Evolutionary conservation across 2,888 invertebrate species (phyloP).

Genomic region (Sinodicranocentrus sp.): DNA sequence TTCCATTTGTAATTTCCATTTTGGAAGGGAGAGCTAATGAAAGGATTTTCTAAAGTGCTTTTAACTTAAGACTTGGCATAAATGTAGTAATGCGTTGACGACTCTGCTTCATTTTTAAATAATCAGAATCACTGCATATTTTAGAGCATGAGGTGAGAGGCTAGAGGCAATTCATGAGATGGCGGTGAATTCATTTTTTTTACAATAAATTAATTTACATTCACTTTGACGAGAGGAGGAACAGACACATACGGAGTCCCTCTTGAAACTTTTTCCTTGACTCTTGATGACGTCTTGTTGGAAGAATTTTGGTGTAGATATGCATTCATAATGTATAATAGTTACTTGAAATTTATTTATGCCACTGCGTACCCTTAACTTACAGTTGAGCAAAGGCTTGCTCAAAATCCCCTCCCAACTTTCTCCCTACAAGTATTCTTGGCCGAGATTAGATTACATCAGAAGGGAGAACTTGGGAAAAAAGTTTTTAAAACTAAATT

Average conservation of each 20-base stretch:
- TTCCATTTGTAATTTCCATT: not conserved
- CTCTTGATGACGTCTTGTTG: too few species aligned
- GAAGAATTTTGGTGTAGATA: too few species aligned
- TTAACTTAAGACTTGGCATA: not conserved
- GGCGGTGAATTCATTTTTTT: not conserved
- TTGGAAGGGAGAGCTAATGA: constrained; percentile 7
- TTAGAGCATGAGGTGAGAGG: too few species aligned
- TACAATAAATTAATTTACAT: not conserved
- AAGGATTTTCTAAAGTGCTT: not conserved
- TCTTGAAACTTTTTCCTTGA: too few species aligned
- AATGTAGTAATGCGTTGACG: not conserved
- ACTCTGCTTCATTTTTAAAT: not conserved
- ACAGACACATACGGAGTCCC: too few species aligned
- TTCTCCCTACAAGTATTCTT: not conserved
- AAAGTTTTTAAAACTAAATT: constrained; percentile 44
- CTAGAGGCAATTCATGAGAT: not conserved
- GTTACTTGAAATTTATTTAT: not conserved
- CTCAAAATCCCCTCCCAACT: not conserved
- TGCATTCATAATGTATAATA: not conserved
- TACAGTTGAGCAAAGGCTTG: not conserved
- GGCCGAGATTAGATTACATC: constrained; percentile 1
- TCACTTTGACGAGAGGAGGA: not conserved
- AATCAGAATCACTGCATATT: too few species aligned
- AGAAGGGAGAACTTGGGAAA: constrained; percentile 18
- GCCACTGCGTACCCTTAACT: not conserved